Base-by-base conservation (phyloP, 2,797 vertebrate species). In the Champsocephalus esox region DNA sequence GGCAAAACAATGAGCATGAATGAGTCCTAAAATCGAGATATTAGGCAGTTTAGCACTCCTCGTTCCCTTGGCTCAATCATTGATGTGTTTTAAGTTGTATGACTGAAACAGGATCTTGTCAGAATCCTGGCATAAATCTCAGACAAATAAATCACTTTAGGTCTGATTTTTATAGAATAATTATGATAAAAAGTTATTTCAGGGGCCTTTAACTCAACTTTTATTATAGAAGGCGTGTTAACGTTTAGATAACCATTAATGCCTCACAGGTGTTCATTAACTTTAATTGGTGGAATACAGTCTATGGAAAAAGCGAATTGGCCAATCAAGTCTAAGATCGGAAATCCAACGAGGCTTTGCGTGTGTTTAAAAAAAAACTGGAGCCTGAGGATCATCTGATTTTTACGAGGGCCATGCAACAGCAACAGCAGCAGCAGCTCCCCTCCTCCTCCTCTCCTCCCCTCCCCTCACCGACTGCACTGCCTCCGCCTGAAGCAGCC, bases 361-460 rank as follows among this genome's bases (percentile, higher is more conserved):
- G 17, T 54, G 43, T 52, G 57, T 50, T n/a, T 12, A 45, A 17
- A 32, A 24, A 28, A 48, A 70, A 28, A 17, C 5, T 6, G 13
- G 34, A 28, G 28, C 14, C 46, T 17, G 41, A 11, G 32, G 54
- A 78, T 62, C 85, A 89, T 67, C 67, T 87, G 88, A 90, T 87
- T 75, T 75, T 71, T 76, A 90, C 87, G 77, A 84, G 71, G 67
- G 44, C 54, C 65, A 72, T 60, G 59, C 78, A 79, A 62, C 81
- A 63, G 70, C 34, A 43, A 13, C 60, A 73, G 14, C 32, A 34
- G 2, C 21, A 21, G 9, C 28, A 34, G 34, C 17, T 58, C 38
- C 2, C 57, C 75, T 32, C 70, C 54, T 41, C 70, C 45, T 83
- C 73, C 52, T 66, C 67, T 57, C 63, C 70, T 28, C 28, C n/a